Evolutionary conservation across 1,140 invertebrate genomes (phyloP), one percentile per base, ranked within the genome.

Genomic region (Drosophila santomea): DNA sequence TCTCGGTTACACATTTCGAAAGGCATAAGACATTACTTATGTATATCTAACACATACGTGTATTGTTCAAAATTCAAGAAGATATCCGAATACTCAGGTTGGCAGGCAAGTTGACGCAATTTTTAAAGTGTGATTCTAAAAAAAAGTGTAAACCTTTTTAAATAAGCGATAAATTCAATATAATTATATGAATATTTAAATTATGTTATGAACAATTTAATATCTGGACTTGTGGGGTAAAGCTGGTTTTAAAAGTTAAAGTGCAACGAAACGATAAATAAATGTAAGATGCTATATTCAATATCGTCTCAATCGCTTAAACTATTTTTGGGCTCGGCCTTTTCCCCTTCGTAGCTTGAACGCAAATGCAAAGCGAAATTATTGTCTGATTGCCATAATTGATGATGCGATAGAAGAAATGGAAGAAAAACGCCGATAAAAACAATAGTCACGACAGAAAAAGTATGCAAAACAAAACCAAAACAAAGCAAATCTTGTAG

Each of bases 361-460:
- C 20, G 45, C 59, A 61, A 71, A 84, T 78, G 80, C 62, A 73
- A 76, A 71, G 67, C 66, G 64, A 71, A 58, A 71, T 71, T 39
- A 52, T 72, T 79, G 64, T 80, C 80, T 84, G 84, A 83, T 83
- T 83, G 80, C 75, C 71, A 66, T 84, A 83, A 84, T 79, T 84
- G 66, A 74, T 79, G 75, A 83, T 79, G 83, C 71, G 64, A 79
- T 78, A 17, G 25, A 48, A 63, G 38, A 73, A 66, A 60, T 55
- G 45, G 45, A 51, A 20, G 41, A 52, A 55, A 59, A 45, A 52
- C 23, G 2, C 41, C 20, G 8, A 10, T 10, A 12, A 11, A 66
- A 25, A 25, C 25, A 25, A 25, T 25, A 25, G 25, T 25, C 25
- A 25, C 25, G 25, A 4, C 25, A 25, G 25, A 25, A 25, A 25